A percentile compares a stretch with the other conserved stretches of the same genome.
Conservation (phyloP, 2,888 invertebrate species). For the Ophonus ardosiacus region DNA sequence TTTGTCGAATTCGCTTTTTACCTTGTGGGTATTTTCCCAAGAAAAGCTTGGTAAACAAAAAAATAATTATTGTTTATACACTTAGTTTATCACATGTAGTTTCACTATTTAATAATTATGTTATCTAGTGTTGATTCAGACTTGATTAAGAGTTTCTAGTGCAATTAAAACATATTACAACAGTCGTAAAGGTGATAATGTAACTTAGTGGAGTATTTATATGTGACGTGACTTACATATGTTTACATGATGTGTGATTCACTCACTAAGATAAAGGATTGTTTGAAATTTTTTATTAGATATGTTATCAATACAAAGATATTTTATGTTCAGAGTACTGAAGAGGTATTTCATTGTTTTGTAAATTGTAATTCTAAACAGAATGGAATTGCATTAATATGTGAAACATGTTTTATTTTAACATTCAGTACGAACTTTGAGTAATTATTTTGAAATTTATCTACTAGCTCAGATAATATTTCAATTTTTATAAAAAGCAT, state of each 20-base stretch:
- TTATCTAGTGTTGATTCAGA: constrained; percentile 28
- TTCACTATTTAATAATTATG: constrained; percentile 5
- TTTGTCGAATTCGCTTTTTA: constrained; percentile 35
- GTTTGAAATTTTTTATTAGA: neutral
- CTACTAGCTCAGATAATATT: no score
- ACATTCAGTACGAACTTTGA: neutral
- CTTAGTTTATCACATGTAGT: constrained; percentile 11
- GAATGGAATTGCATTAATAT: neutral
- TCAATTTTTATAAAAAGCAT: no score
- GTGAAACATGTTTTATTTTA: neutral
- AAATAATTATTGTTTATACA: constrained; percentile 19
- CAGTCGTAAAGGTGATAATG: constrained; percentile 24
- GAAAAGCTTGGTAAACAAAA: neutral
- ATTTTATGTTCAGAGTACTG: neutral
- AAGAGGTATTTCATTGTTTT: neutral
- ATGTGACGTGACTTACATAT: constrained; percentile 16
- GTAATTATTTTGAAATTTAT: neutral
- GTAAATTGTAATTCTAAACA: neutral
- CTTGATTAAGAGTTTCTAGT: neutral
- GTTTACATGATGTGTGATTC: constrained; percentile 5
- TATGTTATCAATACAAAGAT: neutral
- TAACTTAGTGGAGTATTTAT: constrained; percentile 1
- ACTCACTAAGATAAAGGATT: neutral
- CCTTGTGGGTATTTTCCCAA: neutral
- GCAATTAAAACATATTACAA: constrained; percentile 14